Evolutionary conservation across 1,140 invertebrate genomes (phyloP).

Genomic region (Diabrotica undecimpunctata): DNA sequence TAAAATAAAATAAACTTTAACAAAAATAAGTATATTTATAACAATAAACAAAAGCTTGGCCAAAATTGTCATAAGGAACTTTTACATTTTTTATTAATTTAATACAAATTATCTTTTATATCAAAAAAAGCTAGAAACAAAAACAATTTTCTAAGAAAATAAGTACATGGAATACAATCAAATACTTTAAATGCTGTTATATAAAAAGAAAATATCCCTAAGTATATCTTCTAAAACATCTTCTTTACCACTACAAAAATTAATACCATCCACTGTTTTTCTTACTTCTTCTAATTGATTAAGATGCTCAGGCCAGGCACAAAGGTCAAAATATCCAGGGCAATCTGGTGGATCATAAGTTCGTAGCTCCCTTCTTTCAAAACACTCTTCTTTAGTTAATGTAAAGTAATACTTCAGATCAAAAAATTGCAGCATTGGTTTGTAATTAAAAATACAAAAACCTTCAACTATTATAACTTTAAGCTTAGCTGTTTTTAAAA

Average conservation of each 20-base stretch:
- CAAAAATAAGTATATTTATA: too few relatives aligned
- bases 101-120: too few relatives aligned
- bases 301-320: slow-evolving; percentile 67
- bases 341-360: slow-evolving; percentile 74
- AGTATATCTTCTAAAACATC: slow-evolving; percentile 27
- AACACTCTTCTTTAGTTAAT: slow-evolving; percentile 64
- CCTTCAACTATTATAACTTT: slow-evolving; percentile 71
- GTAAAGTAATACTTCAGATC: slow-evolving; percentile 70
- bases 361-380: slow-evolving; percentile 55
- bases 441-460: slow-evolving; percentile 70
- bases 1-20: too few relatives aligned
- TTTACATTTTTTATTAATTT: too few relatives aligned
- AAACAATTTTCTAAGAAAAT: too few relatives aligned
- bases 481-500: slow-evolving; percentile 35
- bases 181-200: slow-evolving; percentile 4
- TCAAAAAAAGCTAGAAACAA: too few relatives aligned
- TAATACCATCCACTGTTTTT: slow-evolving; percentile 25
- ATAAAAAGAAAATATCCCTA: slow-evolving; percentile 26
- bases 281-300: slow-evolving; percentile 34
- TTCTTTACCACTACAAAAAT: slow-evolving; percentile 30
- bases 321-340: slow-evolving; percentile 72
- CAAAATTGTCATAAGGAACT: too few relatives aligned
- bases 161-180: too few relatives aligned
- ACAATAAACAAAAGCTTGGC: too few relatives aligned
- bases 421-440: slow-evolving; percentile 61